phyloP scores from a whole-genome alignment of 2,888 invertebrate species.

The Stratiomys singularior region DNA sequence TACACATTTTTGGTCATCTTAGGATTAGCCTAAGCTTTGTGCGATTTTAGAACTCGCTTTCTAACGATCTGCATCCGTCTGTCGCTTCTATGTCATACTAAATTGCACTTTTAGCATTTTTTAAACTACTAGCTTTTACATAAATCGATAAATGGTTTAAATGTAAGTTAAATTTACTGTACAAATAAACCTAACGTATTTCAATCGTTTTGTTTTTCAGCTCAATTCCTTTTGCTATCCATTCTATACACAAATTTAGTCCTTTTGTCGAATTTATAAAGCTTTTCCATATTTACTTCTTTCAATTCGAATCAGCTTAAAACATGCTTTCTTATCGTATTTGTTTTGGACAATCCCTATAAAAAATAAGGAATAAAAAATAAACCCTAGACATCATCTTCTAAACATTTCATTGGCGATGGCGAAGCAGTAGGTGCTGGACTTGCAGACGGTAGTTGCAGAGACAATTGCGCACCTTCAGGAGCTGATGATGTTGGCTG shows the following conservation, averaged over 20 bases:
- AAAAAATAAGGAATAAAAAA: conserved; percentile 34
- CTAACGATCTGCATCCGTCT: too few species aligned
- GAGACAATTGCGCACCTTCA: conserved; percentile 38
- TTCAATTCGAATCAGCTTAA: neutral
- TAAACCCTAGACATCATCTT: conserved; percentile 48
- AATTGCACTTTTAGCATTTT: too few species aligned
- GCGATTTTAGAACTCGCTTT: too few species aligned
- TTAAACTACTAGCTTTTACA: too few species aligned
- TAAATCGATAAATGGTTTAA: too few species aligned
- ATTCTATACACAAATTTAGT: neutral
- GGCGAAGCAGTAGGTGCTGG: conserved; percentile 45
- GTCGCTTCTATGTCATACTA: too few species aligned
- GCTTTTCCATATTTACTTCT: conserved; percentile 1
- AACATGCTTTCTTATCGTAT: neutral
- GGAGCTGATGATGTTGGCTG: neutral
- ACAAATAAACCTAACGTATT: neutral
- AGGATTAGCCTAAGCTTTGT: too few species aligned
- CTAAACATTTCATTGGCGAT: conserved; percentile 43
- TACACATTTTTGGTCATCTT: too few species aligned
- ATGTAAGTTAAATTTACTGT: neutral
- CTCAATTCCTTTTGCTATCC: neutral
- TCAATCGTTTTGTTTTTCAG: neutral
- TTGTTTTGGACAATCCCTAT: conserved; percentile 1
- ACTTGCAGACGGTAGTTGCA: conserved; percentile 35
- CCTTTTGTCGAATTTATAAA: neutral